These are phyloP conservation scores for Ophonus ardosiacus DNA, from an alignment of 2,888 invertebrate genomes.

Conservation along the genomic window DNA sequence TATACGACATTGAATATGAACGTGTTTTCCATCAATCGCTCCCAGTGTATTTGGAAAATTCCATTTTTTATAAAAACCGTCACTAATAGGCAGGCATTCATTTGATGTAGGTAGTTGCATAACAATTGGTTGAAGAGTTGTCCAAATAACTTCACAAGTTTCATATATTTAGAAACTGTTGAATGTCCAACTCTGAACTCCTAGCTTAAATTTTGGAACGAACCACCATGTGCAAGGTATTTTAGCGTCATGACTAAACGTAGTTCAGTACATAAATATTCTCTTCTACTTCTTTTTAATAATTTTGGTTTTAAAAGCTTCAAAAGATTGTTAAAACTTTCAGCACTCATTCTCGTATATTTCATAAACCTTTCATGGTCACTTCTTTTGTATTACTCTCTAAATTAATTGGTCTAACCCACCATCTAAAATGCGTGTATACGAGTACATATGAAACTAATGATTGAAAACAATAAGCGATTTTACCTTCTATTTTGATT, in stretches of 20 bases:
- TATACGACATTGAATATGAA: conserved; percentile 47
- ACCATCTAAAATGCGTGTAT: too few species aligned
- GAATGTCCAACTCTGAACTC: conserved; percentile 9
- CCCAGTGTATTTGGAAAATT: conserved; percentile 59
- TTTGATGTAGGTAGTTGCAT: conserved; percentile 12
- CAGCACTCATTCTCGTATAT: conserved; percentile 21
- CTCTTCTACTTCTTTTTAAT: conserved; percentile 24
- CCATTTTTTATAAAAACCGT: conserved; percentile 33
- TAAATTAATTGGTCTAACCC: too few species aligned
- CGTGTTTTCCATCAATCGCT: conserved; percentile 63
- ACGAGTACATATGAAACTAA: too few species aligned
- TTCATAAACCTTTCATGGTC: conserved; percentile 38
- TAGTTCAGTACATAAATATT: conserved; percentile 14
- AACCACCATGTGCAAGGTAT: conserved; percentile 1
- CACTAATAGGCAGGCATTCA: conserved; percentile 19
- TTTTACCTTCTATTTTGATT: too few species aligned
- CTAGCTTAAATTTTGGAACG: conserved; percentile 14
- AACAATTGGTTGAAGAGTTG: neutral
- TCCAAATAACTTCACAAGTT: conserved; percentile 13
- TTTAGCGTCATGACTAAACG: conserved; percentile 13
- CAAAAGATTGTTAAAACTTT: neutral
- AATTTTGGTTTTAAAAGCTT: conserved; percentile 17
- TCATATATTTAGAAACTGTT: conserved; percentile 1
- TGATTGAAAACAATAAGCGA: too few species aligned
- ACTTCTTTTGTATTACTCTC: too few species aligned